Percentiles rank a stretch among this genome's conserved stretches.
These are phyloP conservation scores for Aplysia californica DNA, from an alignment of 1,140 invertebrate genomes.

Conservation along the genomic window DNA sequence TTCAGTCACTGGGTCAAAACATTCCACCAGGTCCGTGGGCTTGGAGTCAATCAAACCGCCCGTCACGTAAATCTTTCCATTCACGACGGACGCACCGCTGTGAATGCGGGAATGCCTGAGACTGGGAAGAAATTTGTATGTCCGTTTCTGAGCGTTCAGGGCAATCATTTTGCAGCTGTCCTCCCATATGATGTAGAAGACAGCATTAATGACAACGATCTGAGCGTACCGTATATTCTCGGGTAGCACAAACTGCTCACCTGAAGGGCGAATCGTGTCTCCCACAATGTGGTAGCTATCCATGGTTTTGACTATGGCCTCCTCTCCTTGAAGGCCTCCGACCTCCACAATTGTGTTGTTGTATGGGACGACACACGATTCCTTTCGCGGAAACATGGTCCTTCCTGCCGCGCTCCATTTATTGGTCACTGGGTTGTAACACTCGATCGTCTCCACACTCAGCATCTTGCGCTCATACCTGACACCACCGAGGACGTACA, in stretches of 20 bases:
- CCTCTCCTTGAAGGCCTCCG: slow-evolving; percentile 58
- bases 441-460: slow-evolving; percentile 60
- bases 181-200: slow-evolving; percentile 67
- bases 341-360: slow-evolving; percentile 60
- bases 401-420: slow-evolving; percentile 58
- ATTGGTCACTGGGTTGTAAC: slow-evolving; percentile 53
- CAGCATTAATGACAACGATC: slow-evolving; percentile 58
- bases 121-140: slow-evolving; percentile 58
- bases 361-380: slow-evolving; percentile 56
- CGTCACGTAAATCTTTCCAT: slow-evolving; percentile 84
- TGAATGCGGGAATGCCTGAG: slow-evolving; percentile 51
- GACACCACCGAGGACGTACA: slow-evolving; percentile 64
- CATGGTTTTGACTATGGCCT: slow-evolving; percentile 58
- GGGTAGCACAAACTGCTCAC: slow-evolving; percentile 63
- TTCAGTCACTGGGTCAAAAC: slow-evolving; percentile 83
- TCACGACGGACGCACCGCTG: slow-evolving; percentile 80
- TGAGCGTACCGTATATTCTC: slow-evolving; percentile 59
- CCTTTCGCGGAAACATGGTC: slow-evolving; percentile 56
- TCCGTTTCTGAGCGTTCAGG: slow-evolving; percentile 60
- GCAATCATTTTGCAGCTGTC: slow-evolving; percentile 63
- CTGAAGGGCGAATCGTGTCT: slow-evolving; percentile 48
- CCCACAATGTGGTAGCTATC: slow-evolving; percentile 56
- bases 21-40: slow-evolving; percentile 76
- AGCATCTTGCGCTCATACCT: slow-evolving; percentile 47
- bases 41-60: slow-evolving; percentile 76